phyloP scores from a whole-genome alignment of 2,888 invertebrate genomes.

The Neuroscelio doddi region DNA sequence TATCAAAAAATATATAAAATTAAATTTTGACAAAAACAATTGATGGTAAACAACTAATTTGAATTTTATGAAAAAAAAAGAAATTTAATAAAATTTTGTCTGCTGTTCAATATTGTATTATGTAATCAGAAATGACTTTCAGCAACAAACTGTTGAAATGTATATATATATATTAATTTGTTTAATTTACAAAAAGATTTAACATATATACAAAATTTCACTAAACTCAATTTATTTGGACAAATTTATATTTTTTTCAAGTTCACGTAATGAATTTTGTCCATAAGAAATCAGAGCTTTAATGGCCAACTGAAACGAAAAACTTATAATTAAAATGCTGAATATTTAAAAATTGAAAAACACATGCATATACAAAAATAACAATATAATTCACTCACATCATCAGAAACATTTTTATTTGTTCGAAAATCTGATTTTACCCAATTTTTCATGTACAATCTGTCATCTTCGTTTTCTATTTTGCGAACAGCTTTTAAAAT shows the following conservation, averaged over 20 bases:
- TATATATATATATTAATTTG: slow-evolving; percentile 18
- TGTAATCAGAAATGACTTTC: too few species aligned
- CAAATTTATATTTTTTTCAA: slow-evolving; percentile 78
- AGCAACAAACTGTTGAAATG: slow-evolving; percentile 11
- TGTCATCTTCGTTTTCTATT: slow-evolving; percentile 78
- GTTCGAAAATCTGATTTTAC: slow-evolving; percentile 82
- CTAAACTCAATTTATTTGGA: slow-evolving; percentile 69
- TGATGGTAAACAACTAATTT: too few species aligned
- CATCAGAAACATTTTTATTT: slow-evolving; percentile 82
- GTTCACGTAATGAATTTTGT: slow-evolving; percentile 79
- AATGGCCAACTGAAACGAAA: slow-evolving; percentile 73
- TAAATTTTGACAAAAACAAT: too few species aligned
- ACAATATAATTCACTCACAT: slow-evolving; percentile 70
- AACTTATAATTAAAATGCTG: not conserved
- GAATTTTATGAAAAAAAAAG: too few species aligned
- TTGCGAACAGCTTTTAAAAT: slow-evolving; percentile 80
- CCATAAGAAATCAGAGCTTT: slow-evolving; percentile 83
- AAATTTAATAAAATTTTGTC: too few species aligned
- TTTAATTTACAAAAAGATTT: slow-evolving; percentile 1
- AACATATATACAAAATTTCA: slow-evolving; percentile 2
- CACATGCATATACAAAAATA: too few species aligned
- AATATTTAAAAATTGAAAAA: not conserved
- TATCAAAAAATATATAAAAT: too few species aligned
- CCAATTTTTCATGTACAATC: slow-evolving; percentile 81
- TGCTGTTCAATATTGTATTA: too few species aligned